A percentile compares a stretch with the other conserved stretches of the same genome.
phyloP scores from a whole-genome alignment of 2,888 invertebrate genomes.

The Priapulus caudatus region DNA sequence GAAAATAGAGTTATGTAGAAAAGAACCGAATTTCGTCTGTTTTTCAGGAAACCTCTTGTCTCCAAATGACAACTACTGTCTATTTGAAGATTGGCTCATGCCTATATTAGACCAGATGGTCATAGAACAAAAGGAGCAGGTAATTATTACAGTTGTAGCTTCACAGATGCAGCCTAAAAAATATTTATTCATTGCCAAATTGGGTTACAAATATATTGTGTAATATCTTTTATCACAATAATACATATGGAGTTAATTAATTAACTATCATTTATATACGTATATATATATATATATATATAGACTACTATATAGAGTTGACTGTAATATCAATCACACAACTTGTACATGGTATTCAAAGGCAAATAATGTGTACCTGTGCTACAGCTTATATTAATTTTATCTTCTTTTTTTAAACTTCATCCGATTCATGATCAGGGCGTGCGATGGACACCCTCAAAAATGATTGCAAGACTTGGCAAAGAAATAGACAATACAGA shows the following conservation, averaged over 20 bases:
- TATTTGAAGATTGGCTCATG: slow-evolving; percentile 93
- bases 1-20: too few relatives aligned
- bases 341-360: too few relatives aligned
- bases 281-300: too few relatives aligned
- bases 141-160: slow-evolving; percentile 14
- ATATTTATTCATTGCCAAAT: slow-evolving; percentile 6
- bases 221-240: too few relatives aligned
- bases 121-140: slow-evolving; percentile 62
- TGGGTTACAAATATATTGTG: too few relatives aligned
- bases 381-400: too few relatives aligned
- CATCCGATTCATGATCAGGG: slow-evolving; percentile 32
- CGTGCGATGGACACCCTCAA: slow-evolving; percentile 78
- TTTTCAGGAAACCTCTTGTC: slow-evolving; percentile 71
- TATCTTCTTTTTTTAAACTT: too few relatives aligned
- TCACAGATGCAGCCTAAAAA: not conserved
- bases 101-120: slow-evolving; percentile 84
- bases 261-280: too few relatives aligned
- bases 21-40: not conserved
- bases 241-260: too few relatives aligned
- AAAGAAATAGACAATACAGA: slow-evolving; percentile 75
- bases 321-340: too few relatives aligned
- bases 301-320: too few relatives aligned
- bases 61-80: slow-evolving; percentile 95
- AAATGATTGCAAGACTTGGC: slow-evolving; percentile 68
- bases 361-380: too few relatives aligned